Base-by-base conservation (phyloP, 1,140 invertebrate species). In the Acromyrmex echinatior region DNA sequence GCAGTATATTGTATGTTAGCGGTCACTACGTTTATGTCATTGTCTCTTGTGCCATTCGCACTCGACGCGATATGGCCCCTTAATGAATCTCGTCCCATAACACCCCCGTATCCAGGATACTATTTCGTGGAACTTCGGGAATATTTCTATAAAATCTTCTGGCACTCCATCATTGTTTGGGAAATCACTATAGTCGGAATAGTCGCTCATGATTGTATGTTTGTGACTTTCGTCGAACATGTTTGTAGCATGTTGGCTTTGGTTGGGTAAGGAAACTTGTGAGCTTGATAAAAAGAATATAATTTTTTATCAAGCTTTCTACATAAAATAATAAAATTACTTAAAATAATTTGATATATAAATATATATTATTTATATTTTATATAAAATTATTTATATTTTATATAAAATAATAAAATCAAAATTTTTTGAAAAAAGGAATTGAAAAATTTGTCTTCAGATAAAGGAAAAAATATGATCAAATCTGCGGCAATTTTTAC, bases 211-310 rank as follows among this genome's bases (percentile, higher is more conserved):
- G 82, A 86, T 58, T 45, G 60, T 9, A 49, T 88, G 21, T 84
- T 71, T 14, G 21, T 77, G 18, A 74, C 53, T 45, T 90, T 49
- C 9, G 58, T 86, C 60, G 77, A 80, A 45, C 86, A 89, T 51
- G 18, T 89, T 81, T 90, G 78, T 56, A 51, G 87, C 18, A 56
- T 81, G 45, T 88, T 87, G 0, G 60, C 87, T 16, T 53, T 76
- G 49, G 56, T 77, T 12, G 62, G 88, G 81, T 85, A 79, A 85
- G 56, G 21, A 78, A 53, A 21, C 14, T 66, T 14, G 6, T 9
- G 2, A 58, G 1, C 16, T 28, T 21, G 18, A 65, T 2, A 68
- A 10, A 49, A 49, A 39, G 2, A 35, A 0, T 12, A 35, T 6
- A 70, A 70, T 49, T 49, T 49, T 16, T 12, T 21, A 70, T 70